These are phyloP conservation scores for Saccostrea glomerata DNA, from an alignment of 1,140 invertebrate species.

Conservation along the genomic window DNA sequence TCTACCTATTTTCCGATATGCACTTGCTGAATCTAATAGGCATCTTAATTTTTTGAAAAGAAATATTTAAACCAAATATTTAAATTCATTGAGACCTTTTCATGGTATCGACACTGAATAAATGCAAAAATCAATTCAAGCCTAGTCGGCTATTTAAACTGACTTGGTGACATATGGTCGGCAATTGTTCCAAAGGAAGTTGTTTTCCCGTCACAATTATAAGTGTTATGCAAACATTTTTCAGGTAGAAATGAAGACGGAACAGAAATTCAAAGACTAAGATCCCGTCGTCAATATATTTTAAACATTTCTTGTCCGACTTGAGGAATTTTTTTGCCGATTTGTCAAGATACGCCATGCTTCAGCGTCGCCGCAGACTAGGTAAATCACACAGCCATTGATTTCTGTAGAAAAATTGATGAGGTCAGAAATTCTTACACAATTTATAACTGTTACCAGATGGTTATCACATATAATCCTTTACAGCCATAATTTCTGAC, in stretches of 20 bases:
- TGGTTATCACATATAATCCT: background rate
- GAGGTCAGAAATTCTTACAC: background rate
- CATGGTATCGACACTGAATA: slow-evolving; percentile 13
- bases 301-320: background rate
- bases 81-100: slow-evolving; percentile 36
- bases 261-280: background rate
- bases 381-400: background rate
- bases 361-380: background rate
- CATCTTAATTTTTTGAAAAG: slow-evolving; percentile 29
- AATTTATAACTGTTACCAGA: background rate
- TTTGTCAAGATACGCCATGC: background rate
- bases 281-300: background rate
- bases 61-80: slow-evolving; percentile 34
- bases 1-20: slow-evolving; percentile 17
- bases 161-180: slow-evolving; percentile 22
- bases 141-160: background rate
- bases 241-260: slow-evolving; percentile 30
- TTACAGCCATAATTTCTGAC: background rate
- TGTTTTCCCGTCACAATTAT: slow-evolving; percentile 31
- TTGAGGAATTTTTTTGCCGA: background rate
- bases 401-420: background rate
- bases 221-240: slow-evolving; percentile 36
- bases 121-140: slow-evolving; percentile 20
- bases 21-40: slow-evolving; percentile 27
- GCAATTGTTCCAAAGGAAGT: slow-evolving; percentile 18